Evolutionary conservation across 2,888 invertebrate species (phyloP).

Genomic region (Nasonovia ribisnigri): DNA sequence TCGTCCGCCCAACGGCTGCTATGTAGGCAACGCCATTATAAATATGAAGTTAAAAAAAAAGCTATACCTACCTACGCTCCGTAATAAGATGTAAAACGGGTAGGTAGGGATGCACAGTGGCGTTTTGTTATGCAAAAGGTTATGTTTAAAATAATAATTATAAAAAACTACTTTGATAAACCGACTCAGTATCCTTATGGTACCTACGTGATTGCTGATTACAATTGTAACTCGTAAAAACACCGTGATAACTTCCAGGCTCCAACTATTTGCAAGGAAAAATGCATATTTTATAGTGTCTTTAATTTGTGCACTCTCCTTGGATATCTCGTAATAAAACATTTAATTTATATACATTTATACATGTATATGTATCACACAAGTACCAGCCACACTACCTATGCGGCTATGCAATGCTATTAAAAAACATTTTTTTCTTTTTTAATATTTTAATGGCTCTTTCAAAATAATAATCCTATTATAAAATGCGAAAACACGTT

Average conservation of each 20-base stretch:
- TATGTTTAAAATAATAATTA: constrained; percentile 36
- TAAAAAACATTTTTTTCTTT: constrained; percentile 12
- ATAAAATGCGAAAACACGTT: constrained; percentile 38
- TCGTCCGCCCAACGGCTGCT: neutral
- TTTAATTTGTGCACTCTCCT: constrained; percentile 52
- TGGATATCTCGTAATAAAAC: constrained; percentile 50
- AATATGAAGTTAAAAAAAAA: neutral
- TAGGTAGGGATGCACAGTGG: neutral
- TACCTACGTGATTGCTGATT: constrained; percentile 43
- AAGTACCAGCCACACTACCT: neutral
- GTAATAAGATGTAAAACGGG: neutral
- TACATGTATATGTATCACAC: neutral
- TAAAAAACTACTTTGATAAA: constrained; percentile 46
- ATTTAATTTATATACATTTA: constrained; percentile 2
- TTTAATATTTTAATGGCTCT: constrained; percentile 45
- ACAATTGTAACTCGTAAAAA: constrained; percentile 62
- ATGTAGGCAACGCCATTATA: neutral
- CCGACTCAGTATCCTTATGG: constrained; percentile 45
- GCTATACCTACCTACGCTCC: neutral
- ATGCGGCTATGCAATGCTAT: constrained; percentile 1
- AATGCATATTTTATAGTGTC: constrained; percentile 47
- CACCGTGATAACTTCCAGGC: constrained; percentile 49
- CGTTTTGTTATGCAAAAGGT: neutral
- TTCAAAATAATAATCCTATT: constrained; percentile 27
- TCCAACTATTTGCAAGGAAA: constrained; percentile 24